These are phyloP conservation scores for Thymelicus sylvestris DNA, from an alignment of 2,888 invertebrate genomes.

Conservation along the genomic window DNA sequence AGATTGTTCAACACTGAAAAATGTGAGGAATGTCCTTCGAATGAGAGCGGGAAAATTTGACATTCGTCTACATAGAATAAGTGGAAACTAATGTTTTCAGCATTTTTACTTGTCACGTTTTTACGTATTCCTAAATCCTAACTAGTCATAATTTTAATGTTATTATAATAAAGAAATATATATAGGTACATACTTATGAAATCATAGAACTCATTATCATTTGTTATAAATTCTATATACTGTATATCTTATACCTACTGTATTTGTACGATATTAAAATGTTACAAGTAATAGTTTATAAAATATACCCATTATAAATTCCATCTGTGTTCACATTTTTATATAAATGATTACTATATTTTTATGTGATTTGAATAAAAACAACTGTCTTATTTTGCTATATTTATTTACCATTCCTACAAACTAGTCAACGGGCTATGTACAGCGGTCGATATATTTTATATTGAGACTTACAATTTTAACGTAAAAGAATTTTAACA, in stretches of 20 bases:
- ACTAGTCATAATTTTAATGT: too few relatives aligned
- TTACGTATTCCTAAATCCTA: too few relatives aligned
- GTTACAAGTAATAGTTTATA: too few relatives aligned
- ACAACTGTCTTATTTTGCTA: constrained; percentile 52
- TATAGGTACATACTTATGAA: too few relatives aligned
- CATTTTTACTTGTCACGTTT: too few relatives aligned
- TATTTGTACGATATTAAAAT: too few relatives aligned
- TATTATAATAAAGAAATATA: too few relatives aligned
- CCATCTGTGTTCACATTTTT: not conserved
- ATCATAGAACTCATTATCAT: too few relatives aligned
- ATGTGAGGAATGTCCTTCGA: constrained; percentile 38
- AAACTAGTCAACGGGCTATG: constrained; percentile 80
- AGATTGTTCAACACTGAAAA: constrained; percentile 53
- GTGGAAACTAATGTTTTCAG: too few relatives aligned
- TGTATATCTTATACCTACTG: too few relatives aligned
- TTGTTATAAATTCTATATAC: too few relatives aligned
- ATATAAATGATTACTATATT: not conserved
- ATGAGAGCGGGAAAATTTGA: constrained; percentile 21
- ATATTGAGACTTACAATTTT: constrained; percentile 31
- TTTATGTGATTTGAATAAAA: constrained; percentile 36
- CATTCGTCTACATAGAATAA: not conserved
- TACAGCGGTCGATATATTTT: constrained; percentile 64
- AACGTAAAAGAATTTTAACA: constrained; percentile 6
- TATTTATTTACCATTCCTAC: constrained; percentile 70
- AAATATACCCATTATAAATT: not conserved